A percentile compares a stretch with the other conserved stretches of the same genome.
Evolutionary conservation across 2,113 vertebrate species (phyloP).

Genomic region (Malurus alboscapulatus): DNA sequence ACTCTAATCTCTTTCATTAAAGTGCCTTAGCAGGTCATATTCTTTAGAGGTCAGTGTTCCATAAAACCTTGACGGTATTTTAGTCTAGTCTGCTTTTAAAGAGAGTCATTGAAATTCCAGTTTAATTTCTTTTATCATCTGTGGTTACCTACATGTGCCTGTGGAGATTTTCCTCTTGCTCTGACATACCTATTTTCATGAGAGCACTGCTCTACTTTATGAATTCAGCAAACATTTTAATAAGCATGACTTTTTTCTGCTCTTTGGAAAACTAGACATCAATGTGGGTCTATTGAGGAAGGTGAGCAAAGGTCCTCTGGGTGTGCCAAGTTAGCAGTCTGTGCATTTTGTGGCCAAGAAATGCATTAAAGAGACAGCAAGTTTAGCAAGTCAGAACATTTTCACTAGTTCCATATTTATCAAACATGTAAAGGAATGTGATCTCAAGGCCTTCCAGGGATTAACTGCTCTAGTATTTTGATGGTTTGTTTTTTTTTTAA

Average conservation of each 20-base stretch:
- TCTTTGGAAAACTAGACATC: constrained; percentile 42
- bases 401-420: constrained; percentile 70
- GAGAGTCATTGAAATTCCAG: constrained; percentile 3
- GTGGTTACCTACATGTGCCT: not conserved
- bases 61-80: not conserved
- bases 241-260: constrained; percentile 60
- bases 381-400: constrained; percentile 67
- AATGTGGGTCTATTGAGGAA: constrained; percentile 49
- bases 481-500: not conserved
- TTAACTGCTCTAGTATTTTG: constrained; percentile 54
- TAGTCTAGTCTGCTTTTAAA: constrained; percentile 15
- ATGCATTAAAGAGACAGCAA: constrained; percentile 24
- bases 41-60: not conserved
- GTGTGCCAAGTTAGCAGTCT: constrained; percentile 63
- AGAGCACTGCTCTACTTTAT: constrained; percentile 30
- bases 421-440: constrained; percentile 56
- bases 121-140: not conserved
- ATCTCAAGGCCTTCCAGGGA: constrained; percentile 62
- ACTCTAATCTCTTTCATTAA: not conserved
- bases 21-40: not conserved
- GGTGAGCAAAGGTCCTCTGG: constrained; percentile 45
- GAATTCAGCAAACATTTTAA: constrained; percentile 65
- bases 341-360: constrained; percentile 39
- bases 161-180: constrained; percentile 9
- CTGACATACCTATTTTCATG: constrained; percentile 42